Base-by-base conservation (phyloP, 2,113 vertebrate genomes). In the Sprattus sprattus region DNA sequence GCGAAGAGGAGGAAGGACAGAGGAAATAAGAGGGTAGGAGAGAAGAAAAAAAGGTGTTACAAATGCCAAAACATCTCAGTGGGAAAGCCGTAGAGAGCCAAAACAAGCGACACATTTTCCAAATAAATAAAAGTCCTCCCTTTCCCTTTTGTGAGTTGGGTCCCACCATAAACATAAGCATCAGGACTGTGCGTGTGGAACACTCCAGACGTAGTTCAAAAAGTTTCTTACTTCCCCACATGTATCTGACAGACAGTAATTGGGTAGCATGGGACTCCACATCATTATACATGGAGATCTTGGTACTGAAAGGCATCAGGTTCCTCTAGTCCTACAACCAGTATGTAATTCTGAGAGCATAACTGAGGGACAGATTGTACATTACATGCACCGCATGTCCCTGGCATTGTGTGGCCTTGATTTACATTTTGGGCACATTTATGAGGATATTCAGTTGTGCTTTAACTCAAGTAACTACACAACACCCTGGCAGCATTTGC, bases 21-120 rank as follows among this genome's bases (percentile, higher is more conserved):
- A n/a, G 10, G 22, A 9, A 25, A 22, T 18, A 22, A 25, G n/a
- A 25, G 6, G 10, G 22, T n/a, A n/a, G 22, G 5, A 20, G 22
- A n/a, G 8, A n/a, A 64, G 22, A 64, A 22, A 64, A 64, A 25
- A 15, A 39, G 71, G 32, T 32, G 71, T 39, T 4, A 13, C 71
- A 78, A 2, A 39, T 78, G 71, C 71, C 15, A 11, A 2, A 39
- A 3, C 71, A 78, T 78, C 8, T 71, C 25, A 78, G 71, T 78
- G 32, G 25, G 71, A 78, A 78, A 78, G 71, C 28, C 10, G 13
- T 20, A 60, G 71, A 39, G 71, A 39, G 13, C 71, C 71, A 78
- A 78, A 39, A 39, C 71, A 78, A 78, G 71, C 71, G 28, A 78
- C 71, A 44, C 71, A 16, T 78, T 39, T 78, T 78, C 71, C 71